Conservation (phyloP, 2,888 invertebrate species). For the Harpagoxenus sublaevis region DNA sequence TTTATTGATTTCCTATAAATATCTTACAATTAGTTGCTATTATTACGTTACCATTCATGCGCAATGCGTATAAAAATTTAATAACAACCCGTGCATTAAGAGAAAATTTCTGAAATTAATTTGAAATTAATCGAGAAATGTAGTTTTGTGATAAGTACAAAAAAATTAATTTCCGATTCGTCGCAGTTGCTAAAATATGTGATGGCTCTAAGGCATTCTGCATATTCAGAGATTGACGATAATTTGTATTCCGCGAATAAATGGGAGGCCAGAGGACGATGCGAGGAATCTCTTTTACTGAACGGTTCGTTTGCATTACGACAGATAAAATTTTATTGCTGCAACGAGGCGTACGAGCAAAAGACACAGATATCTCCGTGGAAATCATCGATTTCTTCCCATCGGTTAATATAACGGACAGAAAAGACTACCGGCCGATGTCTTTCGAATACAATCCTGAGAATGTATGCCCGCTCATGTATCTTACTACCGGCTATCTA, state of each 20-base stretch:
- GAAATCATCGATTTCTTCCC: conserved; percentile 37
- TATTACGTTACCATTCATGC: no score
- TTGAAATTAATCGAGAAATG: conserved; percentile 4
- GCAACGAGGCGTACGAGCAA: conserved; percentile 31
- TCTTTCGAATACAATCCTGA: conserved; percentile 26
- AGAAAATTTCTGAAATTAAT: neutral
- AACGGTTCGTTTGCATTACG: conserved; percentile 35
- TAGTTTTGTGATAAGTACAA: neutral
- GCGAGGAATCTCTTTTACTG: conserved; percentile 19
- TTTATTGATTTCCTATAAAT: no score
- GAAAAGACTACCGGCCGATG: conserved; percentile 13
- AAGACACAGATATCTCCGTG: conserved; percentile 11
- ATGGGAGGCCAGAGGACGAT: neutral
- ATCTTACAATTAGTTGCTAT: no score
- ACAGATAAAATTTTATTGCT: conserved; percentile 32
- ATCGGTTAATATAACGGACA: conserved; percentile 8
- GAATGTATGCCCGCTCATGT: neutral
- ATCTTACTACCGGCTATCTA: conserved; percentile 37
- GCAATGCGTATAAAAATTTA: no score
- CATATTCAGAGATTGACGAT: conserved; percentile 19
- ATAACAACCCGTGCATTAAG: neutral
- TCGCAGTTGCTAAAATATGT: neutral
- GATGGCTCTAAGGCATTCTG: conserved; percentile 4
- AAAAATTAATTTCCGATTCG: conserved; percentile 20
- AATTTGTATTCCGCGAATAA: conserved; percentile 19